These are phyloP conservation scores for Nephrocerus scutellatus DNA, from an alignment of 2,888 invertebrate species.

Conservation along the genomic window DNA sequence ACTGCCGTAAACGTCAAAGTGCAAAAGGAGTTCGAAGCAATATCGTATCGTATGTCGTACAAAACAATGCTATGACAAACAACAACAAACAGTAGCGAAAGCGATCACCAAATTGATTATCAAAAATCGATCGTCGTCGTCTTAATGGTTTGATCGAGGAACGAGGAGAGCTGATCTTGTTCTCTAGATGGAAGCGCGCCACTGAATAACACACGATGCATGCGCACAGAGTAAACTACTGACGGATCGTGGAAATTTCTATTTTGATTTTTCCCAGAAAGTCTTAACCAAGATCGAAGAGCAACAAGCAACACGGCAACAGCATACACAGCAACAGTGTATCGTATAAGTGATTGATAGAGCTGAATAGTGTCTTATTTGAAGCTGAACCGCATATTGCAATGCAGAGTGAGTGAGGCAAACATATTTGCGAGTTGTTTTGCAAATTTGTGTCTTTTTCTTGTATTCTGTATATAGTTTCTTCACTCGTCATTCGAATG, in stretches of 20 bases:
- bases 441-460: too few relatives aligned
- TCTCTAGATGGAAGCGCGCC: slow-evolving; percentile 47
- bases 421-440: too few relatives aligned
- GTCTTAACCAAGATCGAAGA: not conserved
- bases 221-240: slow-evolving; percentile 21
- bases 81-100: slow-evolving; percentile 13
- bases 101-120: slow-evolving; percentile 18
- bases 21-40: slow-evolving; percentile 8
- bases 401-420: too few relatives aligned
- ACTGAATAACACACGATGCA: slow-evolving; percentile 39
- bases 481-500: too few relatives aligned
- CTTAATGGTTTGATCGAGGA: too few relatives aligned
- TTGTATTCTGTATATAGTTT: too few relatives aligned
- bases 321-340: slow-evolving; percentile 13
- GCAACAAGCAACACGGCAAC: slow-evolving; percentile 10
- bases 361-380: slow-evolving; percentile 7
- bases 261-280: not conserved
- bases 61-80: slow-evolving; percentile 6
- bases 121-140: too few relatives aligned
- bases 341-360: slow-evolving; percentile 20
- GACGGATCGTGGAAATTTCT: slow-evolving; percentile 15
- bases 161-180: too few relatives aligned
- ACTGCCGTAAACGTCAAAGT: slow-evolving; percentile 12
- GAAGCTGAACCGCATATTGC: not conserved
- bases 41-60: slow-evolving; percentile 34